Conservation (phyloP, 1,140 invertebrate species). For the Latrodectus geometricus region DNA sequence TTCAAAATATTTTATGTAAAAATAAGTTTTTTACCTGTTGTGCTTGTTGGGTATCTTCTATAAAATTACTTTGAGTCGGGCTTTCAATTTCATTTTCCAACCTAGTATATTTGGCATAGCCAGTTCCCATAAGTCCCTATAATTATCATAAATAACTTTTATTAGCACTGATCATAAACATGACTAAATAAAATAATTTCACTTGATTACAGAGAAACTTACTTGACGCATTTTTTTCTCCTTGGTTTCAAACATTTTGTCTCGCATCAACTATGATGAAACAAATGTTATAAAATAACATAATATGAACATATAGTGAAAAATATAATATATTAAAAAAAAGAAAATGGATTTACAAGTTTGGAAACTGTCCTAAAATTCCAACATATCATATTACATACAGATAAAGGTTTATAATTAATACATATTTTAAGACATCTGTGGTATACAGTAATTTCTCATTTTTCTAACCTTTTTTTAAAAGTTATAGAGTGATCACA, state of each 20-base stretch:
- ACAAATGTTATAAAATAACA: background rate
- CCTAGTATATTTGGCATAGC: constrained; percentile 82
- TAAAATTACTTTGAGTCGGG: constrained; percentile 78
- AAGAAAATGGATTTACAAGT: no score
- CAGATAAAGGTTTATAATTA: no score
- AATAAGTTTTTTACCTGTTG: constrained; percentile 67
- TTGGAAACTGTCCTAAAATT: no score
- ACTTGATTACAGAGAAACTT: constrained; percentile 60
- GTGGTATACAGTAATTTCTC: no score
- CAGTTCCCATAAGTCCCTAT: constrained; percentile 69
- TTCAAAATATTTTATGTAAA: background rate
- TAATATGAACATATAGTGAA: no score
- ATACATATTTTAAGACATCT: no score
- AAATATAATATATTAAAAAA: no score
- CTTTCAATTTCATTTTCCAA: constrained; percentile 87
- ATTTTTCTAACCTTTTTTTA: no score
- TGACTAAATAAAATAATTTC: background rate
- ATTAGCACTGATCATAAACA: no score
- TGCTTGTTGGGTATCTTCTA: constrained; percentile 69
- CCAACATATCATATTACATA: no score
- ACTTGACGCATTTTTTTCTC: constrained; percentile 84
- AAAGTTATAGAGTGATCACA: no score
- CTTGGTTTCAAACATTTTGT: constrained; percentile 84
- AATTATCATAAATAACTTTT: constrained; percentile 30
- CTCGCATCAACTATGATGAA: constrained; percentile 82